Evolutionary conservation across 2,888 invertebrate species (phyloP), one percentile per base, ranked within the genome.

Genomic region (Calameuta pallipes): DNA sequence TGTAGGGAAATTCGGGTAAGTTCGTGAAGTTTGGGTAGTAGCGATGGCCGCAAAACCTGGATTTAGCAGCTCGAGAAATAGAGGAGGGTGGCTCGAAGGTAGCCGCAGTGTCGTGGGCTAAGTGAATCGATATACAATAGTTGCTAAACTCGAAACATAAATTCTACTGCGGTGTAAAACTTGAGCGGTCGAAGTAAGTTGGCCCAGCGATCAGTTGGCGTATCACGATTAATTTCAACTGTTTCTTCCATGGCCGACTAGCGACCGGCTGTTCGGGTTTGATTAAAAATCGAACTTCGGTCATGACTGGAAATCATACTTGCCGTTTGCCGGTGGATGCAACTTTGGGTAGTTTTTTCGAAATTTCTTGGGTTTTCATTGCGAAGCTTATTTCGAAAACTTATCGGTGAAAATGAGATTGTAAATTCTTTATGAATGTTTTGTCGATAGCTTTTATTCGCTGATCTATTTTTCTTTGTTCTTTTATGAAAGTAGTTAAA

Each of bases 141-240:
- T 82, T 79, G 34, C 79, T 69, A 70, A 83, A 83, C 83, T 83
- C 70, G 68, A 77, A 77, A 83, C 81, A 83, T 84, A 83, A 83
- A 84, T 84, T 83, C 81, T 41, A 68, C 33, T n/a, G 56, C 15
- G 74, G 56, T 56, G 56, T 56, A 56, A 77, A 77, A 77, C 75
- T 75, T 75, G 37, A 75, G 11, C 34, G 35, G 70, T 34, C 15
- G 41, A n/a, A 35, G 69, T 12, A 35, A 30, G 33, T 23, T 23
- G 33, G 35, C n/a, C 69, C 56, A 56, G 73, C 73, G 34, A 68
- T 76, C 56, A 71, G 71, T 56, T 56, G 23, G 30, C 69, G 69
- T 78, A 33, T 34, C 35, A 13, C 37, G 70, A 75, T 75, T 78
- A 75, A 75, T 75, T 75, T 69, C 69, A 6, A 75, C 34, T 34